Evolutionary conservation across 1,140 invertebrate genomes (phyloP), one percentile per base, ranked within the genome.

Genomic region (Rhyacophila brunnea): DNA sequence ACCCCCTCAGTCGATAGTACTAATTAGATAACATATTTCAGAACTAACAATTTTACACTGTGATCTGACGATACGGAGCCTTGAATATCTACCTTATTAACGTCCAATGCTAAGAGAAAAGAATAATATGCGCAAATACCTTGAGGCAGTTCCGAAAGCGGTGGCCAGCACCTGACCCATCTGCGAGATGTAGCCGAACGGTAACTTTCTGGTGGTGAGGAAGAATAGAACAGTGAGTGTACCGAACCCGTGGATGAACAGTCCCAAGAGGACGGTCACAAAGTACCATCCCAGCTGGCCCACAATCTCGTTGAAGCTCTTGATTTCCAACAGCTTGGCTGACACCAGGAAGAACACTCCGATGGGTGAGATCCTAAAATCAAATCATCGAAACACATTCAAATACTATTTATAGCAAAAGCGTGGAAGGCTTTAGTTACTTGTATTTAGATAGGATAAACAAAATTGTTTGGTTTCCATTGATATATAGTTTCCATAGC

Each of bases 131-230:
- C 6, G n/a, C n/a, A 5, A 52, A 32, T 77, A 91, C 90, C 90
- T 92, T n/a, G 93, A 95, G 52, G 91, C 89, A 43, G 93, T 96
- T 69, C 93, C 93, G 71, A 96, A 95, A 28, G 93, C 93, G 0
- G 93, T 96, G 6, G 89, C 87, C 70, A 94, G 79, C 13, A 94
- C 93, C 70, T 95, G 92, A 59, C 89, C 84, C 81, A 96, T 90
- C 69, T 91, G 89, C 13, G 81, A 83, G 62, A 95, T 85, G 60
- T 89, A 90, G 55, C 80, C 82, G 74, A 93, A 93, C 0, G 94
- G 94, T 48, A 93, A 70, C 57, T 85, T 85, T 64, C 89, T 83
- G 0, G 90, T 91, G 20, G 86, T 85, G 38, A 93, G 64, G 52
- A 90, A 88, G 72, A 90, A 95, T 13, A 96, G 83, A 0, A 91